Percentiles rank a stretch among this genome's conserved stretches.
Conservation (phyloP, 2,888 invertebrate species). For the Ophion ventricosus region DNA sequence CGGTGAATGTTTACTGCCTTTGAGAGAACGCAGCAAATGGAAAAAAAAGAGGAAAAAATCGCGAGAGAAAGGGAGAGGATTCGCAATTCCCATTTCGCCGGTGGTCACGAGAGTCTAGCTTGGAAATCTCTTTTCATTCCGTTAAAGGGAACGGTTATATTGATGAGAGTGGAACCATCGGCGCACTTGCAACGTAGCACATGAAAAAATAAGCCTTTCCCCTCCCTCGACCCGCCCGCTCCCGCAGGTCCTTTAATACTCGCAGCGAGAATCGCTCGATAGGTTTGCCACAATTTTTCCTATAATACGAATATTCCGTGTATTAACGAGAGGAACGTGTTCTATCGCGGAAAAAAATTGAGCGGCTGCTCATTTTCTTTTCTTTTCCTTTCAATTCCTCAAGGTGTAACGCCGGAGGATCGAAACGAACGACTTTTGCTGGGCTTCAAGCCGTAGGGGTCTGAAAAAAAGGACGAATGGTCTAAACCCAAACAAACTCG, state of each 20-base stretch:
- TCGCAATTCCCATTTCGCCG: slow-evolving; percentile 62
- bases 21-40: not conserved
- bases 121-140: slow-evolving; percentile 60
- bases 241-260: slow-evolving; percentile 30
- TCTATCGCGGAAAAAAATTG: not conserved
- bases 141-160: slow-evolving; percentile 51
- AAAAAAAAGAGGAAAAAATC: slow-evolving; percentile 10
- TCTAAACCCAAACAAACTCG: not conserved
- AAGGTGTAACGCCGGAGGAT: not conserved
- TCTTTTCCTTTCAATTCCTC: not conserved
- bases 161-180: slow-evolving; percentile 35
- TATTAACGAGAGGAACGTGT: not conserved
- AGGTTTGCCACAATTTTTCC: slow-evolving; percentile 13
- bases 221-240: not conserved
- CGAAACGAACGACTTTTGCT: not conserved
- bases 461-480: not conserved
- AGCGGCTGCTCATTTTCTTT: not conserved
- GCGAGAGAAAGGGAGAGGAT: slow-evolving; percentile 62
- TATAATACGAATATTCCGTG: not conserved
- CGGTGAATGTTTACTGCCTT: slow-evolving; percentile 56
- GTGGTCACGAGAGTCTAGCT: slow-evolving; percentile 24
- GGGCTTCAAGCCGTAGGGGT: not conserved
- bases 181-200: slow-evolving; percentile 2
- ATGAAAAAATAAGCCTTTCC: slow-evolving; percentile 9
- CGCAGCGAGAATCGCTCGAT: slow-evolving; percentile 16